Conservation (phyloP, 37 sponge, comb jelly and placozoan species). For the Eunapius fragilis region DNA sequence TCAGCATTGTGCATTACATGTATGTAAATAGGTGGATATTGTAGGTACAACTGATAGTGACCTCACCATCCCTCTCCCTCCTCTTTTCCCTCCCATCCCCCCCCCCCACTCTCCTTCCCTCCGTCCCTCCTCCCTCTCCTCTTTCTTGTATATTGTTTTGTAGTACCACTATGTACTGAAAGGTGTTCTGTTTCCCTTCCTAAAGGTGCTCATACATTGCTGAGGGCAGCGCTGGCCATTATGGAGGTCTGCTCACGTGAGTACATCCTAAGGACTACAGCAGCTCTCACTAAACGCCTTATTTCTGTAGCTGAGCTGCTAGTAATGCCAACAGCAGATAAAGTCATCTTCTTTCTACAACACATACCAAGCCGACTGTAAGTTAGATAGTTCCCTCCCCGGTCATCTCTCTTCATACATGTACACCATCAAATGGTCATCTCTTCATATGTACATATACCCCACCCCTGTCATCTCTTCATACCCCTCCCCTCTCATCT, state of each 20-base stretch:
- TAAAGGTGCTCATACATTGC: conserved; percentile 18
- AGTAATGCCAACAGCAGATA: conserved; percentile 21
- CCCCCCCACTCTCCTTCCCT: not conserved
- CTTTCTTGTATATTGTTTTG: not conserved
- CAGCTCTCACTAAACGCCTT: not conserved
- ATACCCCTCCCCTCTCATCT: not conserved
- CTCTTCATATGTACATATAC: too few relatives aligned
- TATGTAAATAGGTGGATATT: too few relatives aligned
- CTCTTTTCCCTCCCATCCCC: not conserved
- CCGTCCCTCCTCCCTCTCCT: not conserved
- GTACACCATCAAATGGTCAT: too few relatives aligned
- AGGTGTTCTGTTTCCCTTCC: not conserved
- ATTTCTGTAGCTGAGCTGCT: conserved; percentile 40
- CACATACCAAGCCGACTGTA: conserved; percentile 47
- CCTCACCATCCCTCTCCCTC: not conserved
- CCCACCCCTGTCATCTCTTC: not conserved
- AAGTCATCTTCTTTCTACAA: conserved; percentile 46
- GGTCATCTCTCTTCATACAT: too few relatives aligned
- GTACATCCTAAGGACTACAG: not conserved
- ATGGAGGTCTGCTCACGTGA: conserved; percentile 16
- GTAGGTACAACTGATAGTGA: too few relatives aligned
- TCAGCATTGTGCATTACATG: too few relatives aligned
- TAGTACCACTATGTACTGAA: too few relatives aligned
- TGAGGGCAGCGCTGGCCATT: conserved; percentile 22
- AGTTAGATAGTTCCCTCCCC: too few relatives aligned